A percentile compares a stretch with the other conserved stretches of the same genome.
Evolutionary conservation across 2,797 vertebrate species (phyloP).

Genomic region (Melanotaenia boesemani): DNA sequence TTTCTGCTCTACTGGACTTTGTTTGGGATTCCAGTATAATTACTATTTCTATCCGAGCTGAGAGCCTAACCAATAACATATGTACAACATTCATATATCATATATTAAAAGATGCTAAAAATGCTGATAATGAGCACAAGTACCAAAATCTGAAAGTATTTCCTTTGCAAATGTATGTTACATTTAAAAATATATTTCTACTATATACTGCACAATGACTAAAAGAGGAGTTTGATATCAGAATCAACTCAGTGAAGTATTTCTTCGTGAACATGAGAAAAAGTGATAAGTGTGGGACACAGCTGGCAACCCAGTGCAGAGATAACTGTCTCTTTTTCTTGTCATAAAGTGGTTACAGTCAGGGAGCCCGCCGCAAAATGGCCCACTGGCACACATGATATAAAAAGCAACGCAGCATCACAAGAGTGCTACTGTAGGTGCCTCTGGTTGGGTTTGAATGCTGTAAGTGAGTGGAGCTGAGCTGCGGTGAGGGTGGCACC

Average conservation of each 20-base stretch:
- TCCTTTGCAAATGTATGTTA: background rate
- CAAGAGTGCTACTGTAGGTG: constrained; percentile 69
- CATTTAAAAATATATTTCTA: background rate
- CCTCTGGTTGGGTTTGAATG: constrained; percentile 34
- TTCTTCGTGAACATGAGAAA: constrained; percentile 1
- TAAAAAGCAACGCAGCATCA: constrained; percentile 69
- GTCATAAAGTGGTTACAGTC: constrained; percentile 33
- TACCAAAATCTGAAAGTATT: background rate
- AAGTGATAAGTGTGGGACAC: constrained; percentile 20
- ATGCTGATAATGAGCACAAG: background rate
- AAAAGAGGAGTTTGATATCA: constrained; percentile 18
- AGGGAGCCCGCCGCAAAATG: constrained; percentile 28
- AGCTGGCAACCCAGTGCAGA: constrained; percentile 39
- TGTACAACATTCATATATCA: constrained; percentile 30
- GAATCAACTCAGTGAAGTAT: constrained; percentile 27
- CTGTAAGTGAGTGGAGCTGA: constrained; percentile 33
- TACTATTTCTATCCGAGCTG: constrained; percentile 44
- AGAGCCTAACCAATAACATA: constrained; percentile 55
- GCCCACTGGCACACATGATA: constrained; percentile 66
- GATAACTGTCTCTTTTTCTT: constrained; percentile 50
- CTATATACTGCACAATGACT: no score
- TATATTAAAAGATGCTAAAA: background rate
- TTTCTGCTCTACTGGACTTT: constrained; percentile 54
- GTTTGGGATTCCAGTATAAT: constrained; percentile 67
- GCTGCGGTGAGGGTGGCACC: constrained; percentile 57